Evolutionary conservation across 2,113 vertebrate genomes (phyloP).

Genomic region (Malurus elegans): DNA sequence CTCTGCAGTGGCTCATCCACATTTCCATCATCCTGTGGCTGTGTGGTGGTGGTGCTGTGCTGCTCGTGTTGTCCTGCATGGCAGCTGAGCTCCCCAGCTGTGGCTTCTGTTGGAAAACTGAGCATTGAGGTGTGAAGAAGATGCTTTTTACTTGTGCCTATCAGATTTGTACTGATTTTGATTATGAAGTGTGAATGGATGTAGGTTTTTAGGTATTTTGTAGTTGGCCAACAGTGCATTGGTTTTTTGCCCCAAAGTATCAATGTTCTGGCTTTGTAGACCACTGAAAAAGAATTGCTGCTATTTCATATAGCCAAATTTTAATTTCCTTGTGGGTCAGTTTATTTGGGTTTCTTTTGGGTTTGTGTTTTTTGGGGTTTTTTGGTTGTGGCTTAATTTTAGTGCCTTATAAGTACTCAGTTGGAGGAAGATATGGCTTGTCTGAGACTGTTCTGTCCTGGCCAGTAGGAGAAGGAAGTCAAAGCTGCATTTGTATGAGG

Average conservation of each 20-base stretch:
- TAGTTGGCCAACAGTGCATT: neutral
- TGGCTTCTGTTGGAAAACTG: neutral
- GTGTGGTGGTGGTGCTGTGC: rapidly evolving
- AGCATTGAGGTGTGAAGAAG: constrained; percentile 13
- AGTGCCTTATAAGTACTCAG: constrained; percentile 63
- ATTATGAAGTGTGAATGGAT: neutral
- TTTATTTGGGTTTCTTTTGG: neutral
- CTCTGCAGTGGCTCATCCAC: neutral
- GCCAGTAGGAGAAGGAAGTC: neutral
- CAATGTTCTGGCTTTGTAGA: neutral
- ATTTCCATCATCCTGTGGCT: neutral
- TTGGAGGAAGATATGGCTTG: neutral
- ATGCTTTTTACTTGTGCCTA: constrained; percentile 60
- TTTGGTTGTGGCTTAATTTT: constrained; percentile 52
- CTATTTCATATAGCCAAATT: constrained; percentile 20
- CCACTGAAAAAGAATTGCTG: constrained; percentile 13
- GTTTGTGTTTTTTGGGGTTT: neutral
- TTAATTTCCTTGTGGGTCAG: neutral
- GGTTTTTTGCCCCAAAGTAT: neutral
- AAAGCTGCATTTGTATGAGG: neutral
- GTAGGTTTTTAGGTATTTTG: constrained; percentile 2
- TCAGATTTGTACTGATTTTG: constrained; percentile 17
- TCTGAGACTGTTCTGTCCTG: neutral
- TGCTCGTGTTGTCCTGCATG: neutral
- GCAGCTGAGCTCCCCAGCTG: neutral